A percentile compares a stretch with the other conserved stretches of the same genome.
Conservation (phyloP, 2,113 vertebrate genomes). For the Miniopterus natalensis region DNA sequence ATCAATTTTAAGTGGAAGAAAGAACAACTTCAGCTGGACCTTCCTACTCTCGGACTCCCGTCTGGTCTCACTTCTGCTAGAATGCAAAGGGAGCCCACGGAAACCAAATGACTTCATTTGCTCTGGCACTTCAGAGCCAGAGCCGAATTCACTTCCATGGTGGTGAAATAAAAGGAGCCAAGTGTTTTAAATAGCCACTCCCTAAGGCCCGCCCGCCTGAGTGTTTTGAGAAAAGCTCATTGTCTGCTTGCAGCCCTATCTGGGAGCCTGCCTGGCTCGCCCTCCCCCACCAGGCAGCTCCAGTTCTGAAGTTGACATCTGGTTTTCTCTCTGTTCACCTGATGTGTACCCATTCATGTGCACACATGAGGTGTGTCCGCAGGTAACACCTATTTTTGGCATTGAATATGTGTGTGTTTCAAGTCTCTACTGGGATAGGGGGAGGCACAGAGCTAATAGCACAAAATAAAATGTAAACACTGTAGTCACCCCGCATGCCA, state of each 20-base stretch:
- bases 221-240: conserved; percentile 92
- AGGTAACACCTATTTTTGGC: neutral
- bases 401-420: conserved; percentile 39
- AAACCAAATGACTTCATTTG: conserved; percentile 92
- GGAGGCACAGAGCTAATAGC: conserved; percentile 57
- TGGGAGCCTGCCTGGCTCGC: conserved; percentile 86
- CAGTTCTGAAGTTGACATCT: conserved; percentile 92
- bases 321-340: conserved; percentile 93
- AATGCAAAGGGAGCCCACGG: conserved; percentile 85
- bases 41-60: conserved; percentile 74
- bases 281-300: conserved; percentile 89
- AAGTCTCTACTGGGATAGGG: neutral
- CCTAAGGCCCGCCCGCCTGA: conserved; percentile 88
- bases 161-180: conserved; percentile 94
- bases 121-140: conserved; percentile 89
- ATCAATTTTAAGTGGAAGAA: conserved; percentile 72
- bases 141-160: conserved; percentile 90
- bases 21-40: conserved; percentile 34
- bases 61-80: conserved; percentile 63
- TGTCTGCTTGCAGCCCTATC: conserved; percentile 89
- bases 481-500: conserved; percentile 79
- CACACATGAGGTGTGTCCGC: neutral
- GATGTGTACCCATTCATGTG: neutral
- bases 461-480: conserved; percentile 92
- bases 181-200: conserved; percentile 94